Base-by-base conservation (phyloP, 2,797 vertebrate species). In the Urosaurus nigricauda region DNA sequence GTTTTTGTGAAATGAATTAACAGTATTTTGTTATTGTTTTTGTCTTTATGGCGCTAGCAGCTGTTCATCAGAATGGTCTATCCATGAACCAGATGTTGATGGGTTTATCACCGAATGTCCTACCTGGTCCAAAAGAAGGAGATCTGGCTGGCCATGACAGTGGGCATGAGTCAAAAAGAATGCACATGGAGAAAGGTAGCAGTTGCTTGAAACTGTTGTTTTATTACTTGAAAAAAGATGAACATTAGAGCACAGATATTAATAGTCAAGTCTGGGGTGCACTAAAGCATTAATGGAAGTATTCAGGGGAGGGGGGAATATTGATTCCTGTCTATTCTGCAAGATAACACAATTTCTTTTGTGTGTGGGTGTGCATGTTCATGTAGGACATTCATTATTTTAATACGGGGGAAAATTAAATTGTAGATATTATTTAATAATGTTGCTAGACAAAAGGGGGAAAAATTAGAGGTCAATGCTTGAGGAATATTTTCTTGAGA, bases 61-160 rank as follows among this genome's bases (percentile, higher is more conserved):
- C 99, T 88, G 93, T 97, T 91, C 99, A 99, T 97, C 98, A 99
- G 97, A 99, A 99, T 0, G 99, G 99, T 91, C 96, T 99, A 88
- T 98, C 98, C 90, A 99, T 99, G 98, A 99, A 99, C 96, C 99
- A 99, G 90, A 98, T 98, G 96, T 96, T 99, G 94, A 98, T 99
- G 95, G 99, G 99, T 90, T 97, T 99, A 94, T 99, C 99, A 93
- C 99, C 99, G 92, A 99, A 98, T 92, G 97, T 99, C 29, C 96
- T 98, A 35, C 99, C 98, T 8, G 99, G 99, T 70, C 98, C 99
- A 77, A 99, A 99, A 95, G 99, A 99, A 93, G 99, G 99, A 79
- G 99, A 99, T 96, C 96, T 99, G 95, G 99, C 99, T 95, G 97
- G 98, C 89, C 99, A 99, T 86, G 99, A 99, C 86, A 98, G 98